Conservation (phyloP, 2,888 invertebrate species). For the Smittia sp. region DNA sequence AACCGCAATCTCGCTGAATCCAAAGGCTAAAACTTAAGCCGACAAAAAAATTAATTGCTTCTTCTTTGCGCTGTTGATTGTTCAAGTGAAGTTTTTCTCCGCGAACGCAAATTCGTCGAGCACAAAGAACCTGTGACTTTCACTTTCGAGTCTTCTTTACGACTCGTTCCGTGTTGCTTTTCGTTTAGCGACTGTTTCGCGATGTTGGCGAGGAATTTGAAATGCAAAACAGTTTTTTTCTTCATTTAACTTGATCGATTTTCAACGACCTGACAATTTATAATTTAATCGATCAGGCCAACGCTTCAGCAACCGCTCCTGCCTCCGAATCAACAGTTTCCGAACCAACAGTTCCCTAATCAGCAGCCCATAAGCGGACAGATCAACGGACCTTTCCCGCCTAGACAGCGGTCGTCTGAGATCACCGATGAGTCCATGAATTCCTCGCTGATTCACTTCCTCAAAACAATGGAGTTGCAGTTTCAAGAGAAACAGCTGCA, state of each 20-base stretch:
- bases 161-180: not conserved
- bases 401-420: not conserved
- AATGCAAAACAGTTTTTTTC: not conserved
- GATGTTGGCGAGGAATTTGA: not conserved
- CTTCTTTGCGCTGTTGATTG: not conserved
- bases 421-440: not conserved
- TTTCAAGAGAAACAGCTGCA: constrained; percentile 5
- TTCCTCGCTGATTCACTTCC: not conserved
- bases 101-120: not conserved
- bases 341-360: not conserved
- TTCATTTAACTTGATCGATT: too few species aligned
- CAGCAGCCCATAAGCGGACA: not conserved
- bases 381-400: not conserved
- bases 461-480: constrained; percentile 22
- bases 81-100: not conserved
- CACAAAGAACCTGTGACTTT: not conserved
- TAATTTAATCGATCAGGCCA: too few species aligned
- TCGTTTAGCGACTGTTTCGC: not conserved
- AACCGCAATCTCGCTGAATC: too few species aligned
- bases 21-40: not conserved
- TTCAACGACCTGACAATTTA: too few species aligned
- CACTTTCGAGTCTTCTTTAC: constrained; percentile 19
- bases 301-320: not conserved
- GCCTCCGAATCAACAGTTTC: constrained; percentile 2
- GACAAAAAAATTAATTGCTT: not conserved